These are phyloP conservation scores for Saccopteryx bilineata DNA, from an alignment of 2,113 vertebrate genomes.

Conservation along the genomic window DNA sequence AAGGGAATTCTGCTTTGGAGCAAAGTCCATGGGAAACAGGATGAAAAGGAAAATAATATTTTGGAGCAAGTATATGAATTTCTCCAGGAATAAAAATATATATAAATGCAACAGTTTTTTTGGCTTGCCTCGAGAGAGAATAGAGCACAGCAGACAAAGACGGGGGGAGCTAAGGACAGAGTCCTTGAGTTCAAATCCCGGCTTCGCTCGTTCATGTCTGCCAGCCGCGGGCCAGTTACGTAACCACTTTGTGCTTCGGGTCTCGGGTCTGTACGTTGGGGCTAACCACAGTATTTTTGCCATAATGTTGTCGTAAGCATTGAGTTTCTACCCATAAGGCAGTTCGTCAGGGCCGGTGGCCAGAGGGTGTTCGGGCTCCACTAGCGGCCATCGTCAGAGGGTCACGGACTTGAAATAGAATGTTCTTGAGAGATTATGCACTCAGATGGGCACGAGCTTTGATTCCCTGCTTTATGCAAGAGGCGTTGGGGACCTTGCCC, in stretches of 20 bases:
- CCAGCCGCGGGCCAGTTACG: background rate
- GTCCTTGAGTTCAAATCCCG: slow-evolving; percentile 21
- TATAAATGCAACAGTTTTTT: background rate
- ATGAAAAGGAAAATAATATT: slow-evolving; percentile 68
- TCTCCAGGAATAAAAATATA: slow-evolving; percentile 57
- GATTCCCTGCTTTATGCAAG: background rate
- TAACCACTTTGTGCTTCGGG: background rate
- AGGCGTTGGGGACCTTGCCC: background rate
- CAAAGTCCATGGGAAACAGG: slow-evolving; percentile 73
- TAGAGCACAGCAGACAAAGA: background rate
- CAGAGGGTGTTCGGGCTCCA: background rate
- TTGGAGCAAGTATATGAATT: slow-evolving; percentile 62
- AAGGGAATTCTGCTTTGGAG: slow-evolving; percentile 75
- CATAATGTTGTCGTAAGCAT: fast-evolving
- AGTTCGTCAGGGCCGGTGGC: too few relatives aligned
- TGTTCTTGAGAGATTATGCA: background rate
- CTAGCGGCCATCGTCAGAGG: fast-evolving
- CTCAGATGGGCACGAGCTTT: background rate
- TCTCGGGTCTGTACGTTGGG: background rate
- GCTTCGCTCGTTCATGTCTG: background rate
- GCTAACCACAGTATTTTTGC: background rate
- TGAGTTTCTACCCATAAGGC: background rate
- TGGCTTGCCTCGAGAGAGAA: background rate
- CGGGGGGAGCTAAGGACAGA: background rate
- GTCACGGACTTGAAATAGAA: background rate